Evolutionary conservation across 2,113 vertebrate genomes (phyloP), one percentile per base, ranked within the genome.

Genomic region (Narcine bancroftii): DNA sequence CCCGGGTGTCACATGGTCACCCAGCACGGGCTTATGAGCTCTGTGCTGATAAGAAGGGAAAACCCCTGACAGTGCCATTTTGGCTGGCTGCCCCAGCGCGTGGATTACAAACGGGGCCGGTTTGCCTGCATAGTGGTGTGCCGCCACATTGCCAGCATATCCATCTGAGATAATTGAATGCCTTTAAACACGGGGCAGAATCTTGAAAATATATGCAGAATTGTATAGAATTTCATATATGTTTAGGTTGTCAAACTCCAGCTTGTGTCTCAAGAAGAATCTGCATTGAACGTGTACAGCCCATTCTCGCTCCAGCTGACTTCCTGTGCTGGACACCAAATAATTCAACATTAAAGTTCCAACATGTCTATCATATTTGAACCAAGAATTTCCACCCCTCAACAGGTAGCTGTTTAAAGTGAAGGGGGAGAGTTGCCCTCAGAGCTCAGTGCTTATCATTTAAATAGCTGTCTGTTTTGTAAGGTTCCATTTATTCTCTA

Each of bases 81-180:
- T n/a, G n/a, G n/a, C n/a, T n/a, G n/a, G n/a, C n/a, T n/a, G n/a
- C n/a, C n/a, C n/a, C n/a, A n/a, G n/a, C n/a, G n/a, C n/a, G n/a
- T n/a, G n/a, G n/a, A n/a, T n/a, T n/a, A n/a, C n/a, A n/a, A n/a
- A n/a, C n/a, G n/a, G n/a, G n/a, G n/a, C n/a, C n/a, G n/a, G n/a
- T n/a, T n/a, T n/a, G n/a, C n/a, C n/a, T n/a, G n/a, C n/a, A n/a
- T n/a, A n/a, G n/a, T n/a, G n/a, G n/a, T n/a, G n/a, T n/a, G n/a
- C n/a, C n/a, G n/a, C n/a, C n/a, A n/a, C n/a, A n/a, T 87, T 87
- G 53, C 53, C 53, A 87, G 15, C 81, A 56, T 87, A 87, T 87
- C 60, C 53, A 87, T 87, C 60, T 87, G 81, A 87, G 53, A 87
- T 87, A 87, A 87, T 42, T 87, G 81, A 87, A 87, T 60, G 53